Percentiles rank a stretch among this genome's conserved stretches.
Conservation (phyloP, 2,113 vertebrate species). For the Proterorhinus semilunaris region DNA sequence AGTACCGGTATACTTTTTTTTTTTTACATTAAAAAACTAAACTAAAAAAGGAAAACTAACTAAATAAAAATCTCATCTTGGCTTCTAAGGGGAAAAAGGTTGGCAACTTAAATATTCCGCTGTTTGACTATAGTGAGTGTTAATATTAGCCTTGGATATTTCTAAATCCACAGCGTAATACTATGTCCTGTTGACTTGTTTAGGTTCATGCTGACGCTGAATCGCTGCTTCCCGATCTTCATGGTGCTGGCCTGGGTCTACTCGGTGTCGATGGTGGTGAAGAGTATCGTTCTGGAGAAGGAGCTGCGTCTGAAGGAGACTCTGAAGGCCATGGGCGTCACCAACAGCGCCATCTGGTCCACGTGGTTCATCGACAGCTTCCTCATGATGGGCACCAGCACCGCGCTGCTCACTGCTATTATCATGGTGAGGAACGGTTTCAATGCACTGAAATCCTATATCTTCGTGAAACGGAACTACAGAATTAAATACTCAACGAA, state of each 20-base stretch:
- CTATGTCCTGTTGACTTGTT: conserved; percentile 9
- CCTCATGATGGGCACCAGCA: conserved; percentile 85
- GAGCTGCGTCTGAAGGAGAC: conserved; percentile 91
- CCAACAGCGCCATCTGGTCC: conserved; percentile 88
- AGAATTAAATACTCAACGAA: too few relatives aligned
- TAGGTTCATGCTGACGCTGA: conserved; percentile 95
- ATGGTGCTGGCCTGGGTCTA: conserved; percentile 97
- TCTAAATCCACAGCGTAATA: too few relatives aligned
- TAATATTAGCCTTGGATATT: too few relatives aligned
- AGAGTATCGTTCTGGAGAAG: conserved; percentile 93
- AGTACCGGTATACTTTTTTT: too few relatives aligned
- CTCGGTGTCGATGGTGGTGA: conserved; percentile 91
- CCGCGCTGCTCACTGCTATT: conserved; percentile 83
- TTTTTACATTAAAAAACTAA: too few relatives aligned
- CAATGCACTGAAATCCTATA: too few relatives aligned
- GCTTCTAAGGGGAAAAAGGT: too few relatives aligned
- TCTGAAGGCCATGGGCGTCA: conserved; percentile 87
- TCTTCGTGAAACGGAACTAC: too few relatives aligned
- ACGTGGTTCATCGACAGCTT: conserved; percentile 97
- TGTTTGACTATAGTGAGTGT: too few relatives aligned
- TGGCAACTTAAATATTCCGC: too few relatives aligned
- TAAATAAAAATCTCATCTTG: too few relatives aligned
- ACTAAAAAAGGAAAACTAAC: too few relatives aligned
- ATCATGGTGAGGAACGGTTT: conserved; percentile 81
- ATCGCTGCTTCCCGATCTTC: conserved; percentile 93